Percentiles rank a stretch among this genome's conserved stretches.
These are phyloP conservation scores for Fissipunctia ypsillon DNA, from an alignment of 2,888 invertebrate species.

Conservation along the genomic window DNA sequence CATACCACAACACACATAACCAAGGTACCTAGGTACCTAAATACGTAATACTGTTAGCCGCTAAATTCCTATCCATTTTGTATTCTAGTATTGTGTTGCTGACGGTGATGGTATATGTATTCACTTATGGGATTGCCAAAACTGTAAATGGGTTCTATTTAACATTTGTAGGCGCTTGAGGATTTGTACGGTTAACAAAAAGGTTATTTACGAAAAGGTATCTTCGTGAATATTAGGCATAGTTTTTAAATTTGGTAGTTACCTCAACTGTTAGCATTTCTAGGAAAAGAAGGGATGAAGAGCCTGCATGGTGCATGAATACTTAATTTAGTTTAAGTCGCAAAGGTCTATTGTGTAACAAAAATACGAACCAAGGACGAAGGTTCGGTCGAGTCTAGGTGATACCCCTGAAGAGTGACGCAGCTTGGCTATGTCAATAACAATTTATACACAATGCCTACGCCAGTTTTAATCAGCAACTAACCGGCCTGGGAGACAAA, in stretches of 20 bases:
- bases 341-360: background rate
- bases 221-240: background rate
- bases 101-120: constrained; percentile 27
- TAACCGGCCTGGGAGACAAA: constrained; percentile 9
- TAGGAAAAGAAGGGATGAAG: background rate
- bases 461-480: background rate
- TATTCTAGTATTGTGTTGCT: constrained; percentile 59
- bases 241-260: background rate
- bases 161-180: background rate
- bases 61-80: constrained; percentile 58
- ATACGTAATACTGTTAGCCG: constrained; percentile 66
- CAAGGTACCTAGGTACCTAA: constrained; percentile 60
- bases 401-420: background rate
- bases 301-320: background rate
- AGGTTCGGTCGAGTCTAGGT: background rate
- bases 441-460: constrained; percentile 14
- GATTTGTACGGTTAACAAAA: background rate
- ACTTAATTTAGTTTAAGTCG: background rate
- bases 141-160: constrained; percentile 17
- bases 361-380: background rate
- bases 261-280: background rate
- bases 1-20: constrained; percentile 71
- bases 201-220: background rate
- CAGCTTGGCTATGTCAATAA: background rate
- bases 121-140: constrained; percentile 33